Conservation (phyloP, 2,113 vertebrate genomes). For the Quiscalus mexicanus region DNA sequence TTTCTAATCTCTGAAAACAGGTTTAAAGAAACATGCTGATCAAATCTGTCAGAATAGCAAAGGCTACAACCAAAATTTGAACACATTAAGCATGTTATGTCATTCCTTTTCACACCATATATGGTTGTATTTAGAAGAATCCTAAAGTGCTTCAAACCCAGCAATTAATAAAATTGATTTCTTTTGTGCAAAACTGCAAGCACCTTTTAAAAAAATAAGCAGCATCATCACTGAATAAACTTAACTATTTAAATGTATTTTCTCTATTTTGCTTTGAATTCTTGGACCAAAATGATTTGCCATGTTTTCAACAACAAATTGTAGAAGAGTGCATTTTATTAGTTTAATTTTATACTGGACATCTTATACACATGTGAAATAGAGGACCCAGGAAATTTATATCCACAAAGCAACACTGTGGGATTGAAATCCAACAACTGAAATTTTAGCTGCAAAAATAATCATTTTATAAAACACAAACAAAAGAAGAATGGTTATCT, state of each 20-base stretch:
- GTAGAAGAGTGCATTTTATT: slow-evolving; percentile 9
- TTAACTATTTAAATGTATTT: not conserved
- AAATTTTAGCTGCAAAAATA: slow-evolving; percentile 58
- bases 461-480: slow-evolving; percentile 38
- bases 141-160: slow-evolving; percentile 60
- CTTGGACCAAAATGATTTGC: slow-evolving; percentile 37
- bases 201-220: slow-evolving; percentile 23
- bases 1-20: not conserved
- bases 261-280: not conserved
- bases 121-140: not conserved
- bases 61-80: not conserved
- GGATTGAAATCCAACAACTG: slow-evolving; percentile 23
- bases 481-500: not conserved
- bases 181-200: slow-evolving; percentile 55
- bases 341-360: slow-evolving; percentile 61
- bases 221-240: slow-evolving; percentile 5
- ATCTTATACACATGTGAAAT: slow-evolving; percentile 61
- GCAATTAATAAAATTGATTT: slow-evolving; percentile 9
- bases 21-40: not conserved
- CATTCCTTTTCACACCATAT: not conserved
- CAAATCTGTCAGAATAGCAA: not conserved
- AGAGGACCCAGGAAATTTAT: slow-evolving; percentile 21
- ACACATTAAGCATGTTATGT: not conserved
- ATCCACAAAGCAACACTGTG: slow-evolving; percentile 30
- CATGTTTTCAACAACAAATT: not conserved